Percentiles rank a stretch among this genome's conserved stretches.
Conservation (phyloP, 2,888 invertebrate species). For the Sphaerophoria taeniata region DNA sequence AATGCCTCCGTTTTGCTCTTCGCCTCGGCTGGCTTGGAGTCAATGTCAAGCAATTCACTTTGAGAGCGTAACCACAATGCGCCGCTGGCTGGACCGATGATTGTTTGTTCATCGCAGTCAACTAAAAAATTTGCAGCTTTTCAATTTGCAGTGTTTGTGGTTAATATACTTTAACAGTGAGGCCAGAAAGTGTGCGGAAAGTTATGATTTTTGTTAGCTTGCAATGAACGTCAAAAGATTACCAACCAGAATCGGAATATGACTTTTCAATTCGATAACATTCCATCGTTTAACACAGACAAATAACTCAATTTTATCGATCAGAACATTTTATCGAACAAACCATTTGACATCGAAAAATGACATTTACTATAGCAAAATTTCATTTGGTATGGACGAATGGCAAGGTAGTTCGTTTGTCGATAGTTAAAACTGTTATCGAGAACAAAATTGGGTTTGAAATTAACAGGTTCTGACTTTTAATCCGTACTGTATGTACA, state of each 20-base stretch:
- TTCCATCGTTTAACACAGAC: too few relatives aligned
- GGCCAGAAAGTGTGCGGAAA: background rate
- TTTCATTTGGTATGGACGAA: too few relatives aligned
- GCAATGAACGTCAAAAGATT: too few relatives aligned
- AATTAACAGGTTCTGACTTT: background rate
- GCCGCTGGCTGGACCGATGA: slow-evolving; percentile 11
- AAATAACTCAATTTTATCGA: too few relatives aligned
- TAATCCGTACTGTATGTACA: slow-evolving; percentile 18
- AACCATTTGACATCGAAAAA: too few relatives aligned
- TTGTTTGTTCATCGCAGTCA: slow-evolving; percentile 62
- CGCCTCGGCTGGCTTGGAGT: background rate
- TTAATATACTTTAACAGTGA: slow-evolving; percentile 29
- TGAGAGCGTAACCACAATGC: slow-evolving; percentile 40
- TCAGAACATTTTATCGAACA: too few relatives aligned
- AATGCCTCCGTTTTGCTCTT: slow-evolving; percentile 14
- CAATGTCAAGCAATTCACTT: slow-evolving; percentile 5
- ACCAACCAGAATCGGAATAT: too few relatives aligned
- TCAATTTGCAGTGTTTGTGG: slow-evolving; percentile 48
- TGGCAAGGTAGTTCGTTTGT: too few relatives aligned
- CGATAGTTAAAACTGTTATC: too few relatives aligned
- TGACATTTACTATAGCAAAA: too few relatives aligned
- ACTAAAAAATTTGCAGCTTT: slow-evolving; percentile 56
- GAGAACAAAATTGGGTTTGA: background rate
- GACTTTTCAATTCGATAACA: too few relatives aligned
- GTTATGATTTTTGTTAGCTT: background rate